These are phyloP conservation scores for Himalopsyche kuldschensis DNA, from an alignment of 2,888 invertebrate species.

Conservation along the genomic window DNA sequence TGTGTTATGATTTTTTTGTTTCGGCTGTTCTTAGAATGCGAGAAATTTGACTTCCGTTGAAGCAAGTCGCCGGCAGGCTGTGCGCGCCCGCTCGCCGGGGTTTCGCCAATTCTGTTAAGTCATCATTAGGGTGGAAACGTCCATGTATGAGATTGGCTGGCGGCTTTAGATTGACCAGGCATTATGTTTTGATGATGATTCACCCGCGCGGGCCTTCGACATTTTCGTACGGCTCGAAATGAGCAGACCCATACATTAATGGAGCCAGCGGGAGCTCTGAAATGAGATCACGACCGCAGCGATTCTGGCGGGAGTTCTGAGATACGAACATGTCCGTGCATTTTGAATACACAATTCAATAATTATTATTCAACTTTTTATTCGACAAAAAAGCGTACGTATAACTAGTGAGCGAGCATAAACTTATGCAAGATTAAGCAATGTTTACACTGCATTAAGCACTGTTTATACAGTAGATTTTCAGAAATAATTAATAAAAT, in stretches of 20 bases:
- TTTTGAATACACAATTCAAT: slow-evolving; percentile 32
- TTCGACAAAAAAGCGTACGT: not conserved
- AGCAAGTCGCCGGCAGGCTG: slow-evolving; percentile 15
- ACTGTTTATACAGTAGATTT: not conserved
- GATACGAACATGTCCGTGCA: slow-evolving; percentile 11
- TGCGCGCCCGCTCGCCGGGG: slow-evolving; percentile 4
- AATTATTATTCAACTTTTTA: slow-evolving; percentile 26
- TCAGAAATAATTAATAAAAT: not conserved
- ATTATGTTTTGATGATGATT: slow-evolving; percentile 9
- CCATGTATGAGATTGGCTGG: slow-evolving; percentile 1
- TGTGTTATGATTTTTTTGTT: not conserved
- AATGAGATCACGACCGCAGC: slow-evolving; percentile 32
- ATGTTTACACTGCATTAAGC: not conserved
- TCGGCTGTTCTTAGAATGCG: not conserved
- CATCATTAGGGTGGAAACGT: slow-evolving; percentile 2
- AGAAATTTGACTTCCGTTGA: slow-evolving; percentile 7
- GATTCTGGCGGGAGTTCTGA: not conserved
- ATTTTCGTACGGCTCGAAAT: slow-evolving; percentile 12
- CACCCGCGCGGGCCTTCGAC: not conserved
- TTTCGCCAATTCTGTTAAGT: slow-evolving; percentile 15
- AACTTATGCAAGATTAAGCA: not conserved
- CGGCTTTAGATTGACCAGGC: slow-evolving; percentile 13
- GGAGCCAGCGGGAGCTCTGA: slow-evolving; percentile 30
- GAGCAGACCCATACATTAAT: slow-evolving; percentile 7
- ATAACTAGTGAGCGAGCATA: slow-evolving; percentile 18